These are phyloP conservation scores for Lordiphosa mommai DNA, from an alignment of 1,140 invertebrate genomes.

Conservation along the genomic window DNA sequence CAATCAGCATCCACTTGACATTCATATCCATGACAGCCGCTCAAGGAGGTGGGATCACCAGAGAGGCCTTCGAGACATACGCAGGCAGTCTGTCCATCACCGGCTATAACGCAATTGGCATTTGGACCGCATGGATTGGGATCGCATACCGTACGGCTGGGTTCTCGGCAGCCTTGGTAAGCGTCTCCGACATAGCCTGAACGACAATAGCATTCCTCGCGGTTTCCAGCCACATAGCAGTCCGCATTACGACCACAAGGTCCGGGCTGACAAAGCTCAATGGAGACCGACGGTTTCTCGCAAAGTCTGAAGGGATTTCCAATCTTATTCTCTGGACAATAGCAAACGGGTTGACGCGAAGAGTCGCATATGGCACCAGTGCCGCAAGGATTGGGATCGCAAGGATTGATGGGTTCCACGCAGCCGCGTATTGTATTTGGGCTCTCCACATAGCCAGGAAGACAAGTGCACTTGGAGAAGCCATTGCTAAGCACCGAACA, in stretches of 20 bases:
- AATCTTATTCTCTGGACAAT: constrained; percentile 86
- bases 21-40: constrained; percentile 87
- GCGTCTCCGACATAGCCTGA: constrained; percentile 88
- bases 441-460: constrained; percentile 90
- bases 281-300: constrained; percentile 81
- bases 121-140: constrained; percentile 90
- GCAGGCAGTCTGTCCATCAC: constrained; percentile 86
- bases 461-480: constrained; percentile 92
- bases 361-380: constrained; percentile 89
- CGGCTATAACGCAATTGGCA: constrained; percentile 85
- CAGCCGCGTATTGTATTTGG: constrained; percentile 93
- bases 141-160: constrained; percentile 84
- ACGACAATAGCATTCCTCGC: constrained; percentile 88
- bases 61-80: constrained; percentile 87
- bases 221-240: constrained; percentile 88
- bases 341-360: constrained; percentile 87
- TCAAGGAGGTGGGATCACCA: constrained; percentile 87
- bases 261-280: constrained; percentile 86
- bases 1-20: constrained; percentile 90
- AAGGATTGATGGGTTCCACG: constrained; percentile 87
- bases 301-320: constrained; percentile 90
- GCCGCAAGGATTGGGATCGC: constrained; percentile 91
- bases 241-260: constrained; percentile 89
- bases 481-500: constrained; percentile 90
- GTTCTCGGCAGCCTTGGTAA: constrained; percentile 85